Evolutionary conservation across 2,888 invertebrate species (phyloP).

Genomic region (Nemapogon koenigi): DNA sequence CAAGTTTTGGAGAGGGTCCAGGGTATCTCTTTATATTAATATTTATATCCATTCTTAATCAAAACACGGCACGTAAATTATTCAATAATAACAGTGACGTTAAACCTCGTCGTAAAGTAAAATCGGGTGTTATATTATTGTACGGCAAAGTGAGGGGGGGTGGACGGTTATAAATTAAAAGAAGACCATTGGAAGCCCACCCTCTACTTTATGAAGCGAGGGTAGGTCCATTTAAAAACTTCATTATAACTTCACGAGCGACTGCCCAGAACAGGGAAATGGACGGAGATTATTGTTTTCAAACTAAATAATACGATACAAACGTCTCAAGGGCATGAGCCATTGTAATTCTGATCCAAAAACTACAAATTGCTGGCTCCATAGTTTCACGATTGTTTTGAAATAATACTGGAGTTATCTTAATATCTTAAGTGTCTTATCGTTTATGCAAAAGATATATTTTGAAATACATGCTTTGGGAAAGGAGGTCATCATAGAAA

Average conservation of each 20-base stretch:
- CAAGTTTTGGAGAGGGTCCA: conserved; percentile 2
- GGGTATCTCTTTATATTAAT: conserved; percentile 5
- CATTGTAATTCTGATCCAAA: no score
- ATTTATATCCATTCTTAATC: conserved; percentile 5
- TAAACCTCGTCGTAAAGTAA: conserved; percentile 1
- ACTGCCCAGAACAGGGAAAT: conserved; percentile 16
- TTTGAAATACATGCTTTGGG: no score
- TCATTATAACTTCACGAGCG: conserved; percentile 37
- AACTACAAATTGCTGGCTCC: no score
- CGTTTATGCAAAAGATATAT: no score
- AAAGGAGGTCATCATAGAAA: no score
- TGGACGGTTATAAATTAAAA: conserved; percentile 34
- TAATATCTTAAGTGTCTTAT: no score
- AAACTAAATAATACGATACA: no score
- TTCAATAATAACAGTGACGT: conserved; percentile 5
- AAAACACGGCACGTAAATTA: conserved; percentile 1
- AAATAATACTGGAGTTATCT: no score
- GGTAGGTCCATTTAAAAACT: conserved; percentile 41
- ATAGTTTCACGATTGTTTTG: no score
- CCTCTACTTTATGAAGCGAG: conserved; percentile 30
- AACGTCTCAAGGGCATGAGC: no score
- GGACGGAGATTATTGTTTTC: no score
- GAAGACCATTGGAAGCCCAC: conserved; percentile 32
- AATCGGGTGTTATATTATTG: conserved; percentile 6
- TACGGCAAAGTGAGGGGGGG: conserved; percentile 11